These are phyloP conservation scores for Setipinna tenuifilis DNA, from an alignment of 2,797 vertebrate species.

Conservation along the genomic window DNA sequence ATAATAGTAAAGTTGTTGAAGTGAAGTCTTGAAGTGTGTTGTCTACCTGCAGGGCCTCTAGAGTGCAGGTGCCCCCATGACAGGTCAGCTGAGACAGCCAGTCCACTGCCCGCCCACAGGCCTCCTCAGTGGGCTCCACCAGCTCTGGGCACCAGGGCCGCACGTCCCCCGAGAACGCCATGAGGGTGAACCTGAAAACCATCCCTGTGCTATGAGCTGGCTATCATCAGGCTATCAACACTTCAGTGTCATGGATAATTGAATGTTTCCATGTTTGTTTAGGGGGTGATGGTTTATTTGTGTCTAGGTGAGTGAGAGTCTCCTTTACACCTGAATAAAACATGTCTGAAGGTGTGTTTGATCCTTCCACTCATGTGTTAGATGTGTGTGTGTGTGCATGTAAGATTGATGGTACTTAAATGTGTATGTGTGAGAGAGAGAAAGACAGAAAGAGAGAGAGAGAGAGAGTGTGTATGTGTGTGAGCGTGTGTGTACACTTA, in stretches of 20 bases:
- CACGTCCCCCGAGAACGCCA: slow-evolving; percentile 74
- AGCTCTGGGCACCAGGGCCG: slow-evolving; percentile 72
- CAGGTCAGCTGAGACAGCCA: slow-evolving; percentile 73
- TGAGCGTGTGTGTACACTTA: neutral
- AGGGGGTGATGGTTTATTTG: neutral
- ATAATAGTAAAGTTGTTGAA: no score
- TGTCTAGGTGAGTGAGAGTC: neutral
- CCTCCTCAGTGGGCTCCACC: slow-evolving; percentile 69
- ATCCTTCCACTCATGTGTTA: neutral
- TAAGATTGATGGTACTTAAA: neutral
- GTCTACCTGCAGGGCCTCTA: slow-evolving; percentile 76
- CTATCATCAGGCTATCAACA: neutral
- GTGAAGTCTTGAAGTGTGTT: neutral
- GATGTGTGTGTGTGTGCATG: neutral
- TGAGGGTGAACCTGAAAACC: slow-evolving; percentile 76
- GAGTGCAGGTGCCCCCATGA: slow-evolving; percentile 73
- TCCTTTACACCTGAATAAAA: neutral
- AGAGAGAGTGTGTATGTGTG: neutral
- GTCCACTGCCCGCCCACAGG: slow-evolving; percentile 72
- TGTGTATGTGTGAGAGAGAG: no score
- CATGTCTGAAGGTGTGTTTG: neutral
- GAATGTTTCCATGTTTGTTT: neutral
- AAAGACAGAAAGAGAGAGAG: no score
- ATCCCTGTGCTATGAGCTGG: neutral
- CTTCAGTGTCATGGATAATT: neutral